Conservation (phyloP, 2,888 invertebrate genomes). For the Hetaerina titia region DNA sequence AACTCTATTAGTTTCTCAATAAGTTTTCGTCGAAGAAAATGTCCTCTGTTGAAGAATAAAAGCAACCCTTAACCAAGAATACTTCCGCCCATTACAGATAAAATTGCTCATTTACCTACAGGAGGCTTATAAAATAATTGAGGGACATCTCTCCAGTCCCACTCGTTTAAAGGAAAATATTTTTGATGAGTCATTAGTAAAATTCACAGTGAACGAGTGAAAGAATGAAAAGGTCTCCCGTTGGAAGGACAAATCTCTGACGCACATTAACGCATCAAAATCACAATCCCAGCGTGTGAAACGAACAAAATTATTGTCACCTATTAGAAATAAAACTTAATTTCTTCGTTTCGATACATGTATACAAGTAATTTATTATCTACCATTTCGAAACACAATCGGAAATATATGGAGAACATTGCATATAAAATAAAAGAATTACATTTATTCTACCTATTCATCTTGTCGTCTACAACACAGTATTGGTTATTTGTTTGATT, state of each 20-base stretch:
- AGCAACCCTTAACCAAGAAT: not conserved
- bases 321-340: not conserved
- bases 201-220: not conserved
- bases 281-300: not conserved
- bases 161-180: not conserved
- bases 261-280: not conserved
- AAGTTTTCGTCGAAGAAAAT: not conserved
- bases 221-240: not conserved
- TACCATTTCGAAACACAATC: not conserved
- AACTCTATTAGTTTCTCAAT: not conserved
- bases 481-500: too few species aligned
- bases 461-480: too few species aligned
- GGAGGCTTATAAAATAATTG: not conserved
- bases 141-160: not conserved
- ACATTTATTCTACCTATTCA: too few species aligned
- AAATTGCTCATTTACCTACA: not conserved
- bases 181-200: too few species aligned
- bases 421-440: too few species aligned
- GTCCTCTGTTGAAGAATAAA: not conserved
- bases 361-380: not conserved
- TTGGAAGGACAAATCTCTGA: not conserved
- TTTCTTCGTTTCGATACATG: not conserved
- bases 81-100: not conserved
- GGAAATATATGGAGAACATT: not conserved
- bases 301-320: not conserved